Evolutionary conservation across 2,113 vertebrate species (phyloP), one percentile per base, ranked within the genome.

Genomic region (Erythrocercus mccallii): DNA sequence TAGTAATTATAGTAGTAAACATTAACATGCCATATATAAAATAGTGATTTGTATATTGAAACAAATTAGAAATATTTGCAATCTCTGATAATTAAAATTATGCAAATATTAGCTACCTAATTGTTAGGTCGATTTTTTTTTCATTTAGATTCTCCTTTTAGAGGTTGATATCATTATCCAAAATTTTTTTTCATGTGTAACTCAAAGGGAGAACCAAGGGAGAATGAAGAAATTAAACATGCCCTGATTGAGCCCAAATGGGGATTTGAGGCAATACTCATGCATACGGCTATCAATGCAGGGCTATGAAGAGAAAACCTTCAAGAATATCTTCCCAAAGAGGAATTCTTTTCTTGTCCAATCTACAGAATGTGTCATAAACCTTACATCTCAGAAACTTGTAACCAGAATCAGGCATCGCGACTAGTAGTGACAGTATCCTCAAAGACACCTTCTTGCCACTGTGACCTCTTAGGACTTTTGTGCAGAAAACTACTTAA

Each of bases 1-100:
- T 98, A 97, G 95, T 95, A 98, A 98, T 98, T 98, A 98, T 60
- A 94, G 96, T 92, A 97, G 97, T 97, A 98, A 98, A 98, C 96
- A 98, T 97, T 97, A 98, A 96, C 95, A 94, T 97, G 96, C 96
- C 97, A 96, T 95, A 97, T 97, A 96, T 97, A 98, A 98, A 98
- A 98, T 96, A 97, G 92, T 97, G 96, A 98, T 98, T 98, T 97
- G 94, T 97, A 95, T 86, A 97, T 92, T 81, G 86, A 97, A 98
- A 96, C 97, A 93, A 97, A 98, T 98, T 97, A 97, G 96, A 97
- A 97, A 97, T 98, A 98, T 98, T 98, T 98, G 95, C 93, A 96
- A 96, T 96, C 91, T 95, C 77, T 94, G 92, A 97, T 98, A 97
- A 98, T 98, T 98, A 97, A 97, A 98, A 98, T 98, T 98, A 98